These are phyloP conservation scores for Microctonus brassicae DNA, from an alignment of 2,888 invertebrate genomes.

Conservation along the genomic window DNA sequence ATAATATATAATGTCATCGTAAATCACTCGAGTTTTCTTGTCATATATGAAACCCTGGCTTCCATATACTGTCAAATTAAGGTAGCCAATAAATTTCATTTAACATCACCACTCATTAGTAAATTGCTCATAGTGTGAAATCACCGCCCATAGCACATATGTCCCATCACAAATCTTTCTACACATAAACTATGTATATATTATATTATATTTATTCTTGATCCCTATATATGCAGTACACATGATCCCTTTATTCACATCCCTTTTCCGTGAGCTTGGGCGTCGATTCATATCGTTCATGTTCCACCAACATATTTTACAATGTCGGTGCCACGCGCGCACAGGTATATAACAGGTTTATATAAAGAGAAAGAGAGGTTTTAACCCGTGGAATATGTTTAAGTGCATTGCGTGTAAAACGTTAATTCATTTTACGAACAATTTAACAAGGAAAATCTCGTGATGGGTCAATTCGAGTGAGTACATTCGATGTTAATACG, in stretches of 20 bases:
- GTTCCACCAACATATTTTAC: slow-evolving; percentile 58
- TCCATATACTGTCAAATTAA: slow-evolving; percentile 42
- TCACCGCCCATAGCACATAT: slow-evolving; percentile 11
- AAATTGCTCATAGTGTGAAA: slow-evolving; percentile 49
- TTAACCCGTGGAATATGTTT: slow-evolving; percentile 59
- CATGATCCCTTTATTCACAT: background rate
- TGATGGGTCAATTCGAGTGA: slow-evolving; percentile 53
- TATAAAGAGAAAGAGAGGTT: slow-evolving; percentile 48
- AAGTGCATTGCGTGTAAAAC: slow-evolving; percentile 63
- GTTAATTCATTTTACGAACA: slow-evolving; percentile 66
- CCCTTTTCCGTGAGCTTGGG: slow-evolving; percentile 7
- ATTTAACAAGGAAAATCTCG: slow-evolving; percentile 54
- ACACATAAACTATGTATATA: background rate
- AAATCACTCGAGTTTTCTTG: slow-evolving; percentile 38
- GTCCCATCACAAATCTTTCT: background rate
- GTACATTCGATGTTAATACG: background rate
- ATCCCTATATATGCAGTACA: background rate
- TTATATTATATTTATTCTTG: background rate
- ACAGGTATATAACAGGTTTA: background rate
- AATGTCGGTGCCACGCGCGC: slow-evolving; percentile 37
- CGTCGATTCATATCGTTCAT: slow-evolving; percentile 52
- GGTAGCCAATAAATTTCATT: slow-evolving; percentile 47
- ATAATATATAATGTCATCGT: slow-evolving; percentile 20
- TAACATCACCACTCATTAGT: slow-evolving; percentile 61
- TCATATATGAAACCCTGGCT: background rate